These are phyloP conservation scores for Crossaster papposus DNA, from an alignment of 53 echinoderm and acorn worm genomes.

Conservation along the genomic window DNA sequence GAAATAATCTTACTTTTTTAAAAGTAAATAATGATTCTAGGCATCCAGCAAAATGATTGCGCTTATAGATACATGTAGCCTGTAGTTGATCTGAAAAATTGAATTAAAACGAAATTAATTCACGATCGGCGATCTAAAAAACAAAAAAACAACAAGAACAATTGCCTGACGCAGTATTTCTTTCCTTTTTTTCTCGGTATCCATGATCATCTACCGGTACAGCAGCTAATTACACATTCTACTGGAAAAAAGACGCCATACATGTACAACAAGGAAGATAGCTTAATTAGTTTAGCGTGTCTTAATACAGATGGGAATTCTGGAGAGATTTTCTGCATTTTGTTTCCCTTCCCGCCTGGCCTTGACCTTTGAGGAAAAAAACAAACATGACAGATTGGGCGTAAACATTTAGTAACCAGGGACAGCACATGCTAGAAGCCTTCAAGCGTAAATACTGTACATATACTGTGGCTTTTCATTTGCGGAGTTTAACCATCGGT, in stretches of 20 bases:
- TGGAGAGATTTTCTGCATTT: background rate
- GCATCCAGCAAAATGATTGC: too few species aligned
- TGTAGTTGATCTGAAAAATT: too few species aligned
- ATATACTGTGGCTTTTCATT: background rate
- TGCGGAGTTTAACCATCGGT: too few species aligned
- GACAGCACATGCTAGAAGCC: background rate
- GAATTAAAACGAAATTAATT: too few species aligned
- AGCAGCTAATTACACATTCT: background rate
- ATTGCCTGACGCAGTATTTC: too few species aligned
- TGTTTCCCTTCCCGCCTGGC: constrained; percentile 7
- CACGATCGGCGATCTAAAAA: too few species aligned
- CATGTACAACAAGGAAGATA: background rate
- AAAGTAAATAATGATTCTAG: too few species aligned
- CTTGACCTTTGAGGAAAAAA: constrained; percentile 22
- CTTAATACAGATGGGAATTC: constrained; percentile 6
- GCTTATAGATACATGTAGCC: too few species aligned
- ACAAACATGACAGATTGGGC: constrained; percentile 13
- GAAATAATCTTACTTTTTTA: too few species aligned
- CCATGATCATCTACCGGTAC: too few species aligned
- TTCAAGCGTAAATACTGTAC: background rate
- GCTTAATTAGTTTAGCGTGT: constrained; percentile 11
- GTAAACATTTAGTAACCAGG: constrained; percentile 4
- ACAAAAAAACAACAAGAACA: too few species aligned
- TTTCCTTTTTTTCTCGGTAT: too few species aligned
- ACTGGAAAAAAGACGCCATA: background rate